A percentile compares a stretch with the other conserved stretches of the same genome.
phyloP scores from a whole-genome alignment of 2,888 invertebrate genomes.

The Cephus runcator region DNA sequence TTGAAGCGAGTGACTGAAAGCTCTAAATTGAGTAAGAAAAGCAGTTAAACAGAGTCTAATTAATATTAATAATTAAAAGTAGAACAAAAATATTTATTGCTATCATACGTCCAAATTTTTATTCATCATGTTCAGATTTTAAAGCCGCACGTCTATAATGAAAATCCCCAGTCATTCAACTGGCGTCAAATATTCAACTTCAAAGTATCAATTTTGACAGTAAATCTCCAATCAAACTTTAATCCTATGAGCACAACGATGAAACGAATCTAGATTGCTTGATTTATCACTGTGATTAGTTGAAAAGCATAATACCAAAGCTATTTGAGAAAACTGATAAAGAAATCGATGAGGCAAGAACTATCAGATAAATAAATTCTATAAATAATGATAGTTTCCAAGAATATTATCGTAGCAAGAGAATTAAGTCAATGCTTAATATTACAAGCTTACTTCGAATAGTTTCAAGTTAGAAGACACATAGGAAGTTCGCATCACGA shows the following conservation, averaged over 20 bases:
- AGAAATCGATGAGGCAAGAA: too few species aligned
- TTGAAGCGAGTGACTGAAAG: too few species aligned
- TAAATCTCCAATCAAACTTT: not conserved
- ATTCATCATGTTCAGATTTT: too few species aligned
- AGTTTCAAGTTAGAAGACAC: not conserved
- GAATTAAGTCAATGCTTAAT: not conserved
- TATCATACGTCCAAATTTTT: too few species aligned
- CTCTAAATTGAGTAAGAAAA: too few species aligned
- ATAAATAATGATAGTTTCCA: too few species aligned
- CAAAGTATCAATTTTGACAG: not conserved
- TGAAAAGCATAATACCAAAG: not conserved
- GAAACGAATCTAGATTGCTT: not conserved
- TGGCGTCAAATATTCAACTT: not conserved
- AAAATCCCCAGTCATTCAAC: not conserved
- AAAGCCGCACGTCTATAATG: too few species aligned
- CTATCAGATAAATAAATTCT: too few species aligned
- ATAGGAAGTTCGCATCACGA: not conserved
- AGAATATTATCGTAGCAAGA: not conserved
- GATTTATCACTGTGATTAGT: not conserved
- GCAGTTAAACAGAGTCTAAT: too few species aligned
- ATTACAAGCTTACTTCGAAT: not conserved
- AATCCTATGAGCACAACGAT: not conserved
- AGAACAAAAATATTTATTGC: too few species aligned
- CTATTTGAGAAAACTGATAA: not conserved
- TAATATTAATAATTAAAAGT: too few species aligned